Evolutionary conservation across 2,888 invertebrate species (phyloP), one percentile per base, ranked within the genome.

Genomic region (Hydriomena furcata): DNA sequence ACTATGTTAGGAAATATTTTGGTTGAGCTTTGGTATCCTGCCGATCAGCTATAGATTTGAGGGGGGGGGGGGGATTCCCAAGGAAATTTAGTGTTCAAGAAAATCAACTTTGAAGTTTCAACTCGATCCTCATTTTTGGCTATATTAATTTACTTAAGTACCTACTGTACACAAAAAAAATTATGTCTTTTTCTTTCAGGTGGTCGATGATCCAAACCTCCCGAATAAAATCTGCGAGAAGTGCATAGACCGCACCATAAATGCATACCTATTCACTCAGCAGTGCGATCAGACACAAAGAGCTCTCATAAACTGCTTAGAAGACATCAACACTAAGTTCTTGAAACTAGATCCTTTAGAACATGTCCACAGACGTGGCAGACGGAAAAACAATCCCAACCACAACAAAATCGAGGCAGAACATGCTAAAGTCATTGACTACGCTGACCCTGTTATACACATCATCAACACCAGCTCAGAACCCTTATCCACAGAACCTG

Each of bases 201-300:
- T 81, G 0, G 48, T 36, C 0, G 63, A 73, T 23, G 80, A 87
- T 45, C 63, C 68, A 17, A 76, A 84, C 41, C 78, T 82, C 23
- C 89, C 89, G 0, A 74, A 76, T 27, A 84, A 78, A 66, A 82
- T 90, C 47, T 90, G 89, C 47, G 60, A 75, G 1, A 77, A 65
- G 51, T 90, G 89, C 34, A 31, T 87, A 0, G 73, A 88, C 25
- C 70, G 64, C 35, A 73, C 82, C 3, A 69, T 87, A 0, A 72
- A 63, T 1, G 74, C 83, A 5, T 90, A 89, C 43, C 60, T 89
- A 7, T 89, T 89, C 48, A 69, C 78, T 0, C 89, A 90, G 41
- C 87, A 88, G 32, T 88, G 87, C 47, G 86, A 89, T 30, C 69
- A 70, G 50, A 63, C 86, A 0, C 85, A 82, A 27, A 53, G 88